Conservation (phyloP, 2,113 vertebrate species). For the Cettia cetti region DNA sequence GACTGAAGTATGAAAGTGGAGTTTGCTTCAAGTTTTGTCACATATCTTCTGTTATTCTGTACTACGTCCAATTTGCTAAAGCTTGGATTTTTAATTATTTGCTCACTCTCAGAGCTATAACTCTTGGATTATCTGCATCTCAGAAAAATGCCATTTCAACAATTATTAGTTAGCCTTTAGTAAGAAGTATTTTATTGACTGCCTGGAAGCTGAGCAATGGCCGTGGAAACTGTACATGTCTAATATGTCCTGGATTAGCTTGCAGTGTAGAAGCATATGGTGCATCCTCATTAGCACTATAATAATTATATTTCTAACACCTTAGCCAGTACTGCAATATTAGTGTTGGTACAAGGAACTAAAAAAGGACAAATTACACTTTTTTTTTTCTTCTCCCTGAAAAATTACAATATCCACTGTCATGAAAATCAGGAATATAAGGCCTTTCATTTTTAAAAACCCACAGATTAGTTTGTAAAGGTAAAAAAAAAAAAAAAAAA, state of each 20-base stretch:
- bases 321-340: background rate
- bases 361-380: background rate
- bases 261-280: background rate
- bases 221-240: background rate
- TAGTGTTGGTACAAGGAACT: background rate
- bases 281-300: background rate
- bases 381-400: background rate
- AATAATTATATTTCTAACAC: background rate
- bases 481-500: background rate
- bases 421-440: background rate
- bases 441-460: accelerated
- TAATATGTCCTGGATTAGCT: background rate
- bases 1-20: background rate
- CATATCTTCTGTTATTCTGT: background rate
- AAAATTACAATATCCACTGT: background rate
- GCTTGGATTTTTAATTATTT: background rate
- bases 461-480: accelerated
- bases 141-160: background rate
- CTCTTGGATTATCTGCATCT: background rate
- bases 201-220: background rate
- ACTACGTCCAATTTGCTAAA: background rate
- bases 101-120: background rate
- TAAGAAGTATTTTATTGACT: background rate
- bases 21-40: background rate
- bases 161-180: background rate